Conservation (phyloP, 2,797 vertebrate genomes). For the Chiroxiphia lanceolata region DNA sequence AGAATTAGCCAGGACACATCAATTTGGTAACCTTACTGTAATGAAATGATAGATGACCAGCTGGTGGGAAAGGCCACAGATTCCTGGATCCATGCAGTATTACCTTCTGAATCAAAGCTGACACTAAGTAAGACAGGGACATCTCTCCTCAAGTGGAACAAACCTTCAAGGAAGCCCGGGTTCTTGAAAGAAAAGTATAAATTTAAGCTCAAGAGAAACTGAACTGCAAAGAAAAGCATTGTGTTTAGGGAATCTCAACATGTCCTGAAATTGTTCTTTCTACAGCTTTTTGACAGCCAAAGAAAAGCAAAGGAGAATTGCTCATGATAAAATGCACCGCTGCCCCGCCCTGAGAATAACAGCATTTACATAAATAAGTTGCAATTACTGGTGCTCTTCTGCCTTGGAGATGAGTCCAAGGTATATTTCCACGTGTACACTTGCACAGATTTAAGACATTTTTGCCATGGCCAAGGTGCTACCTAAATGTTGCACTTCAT, state of each 20-base stretch:
- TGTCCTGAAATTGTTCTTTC: not conserved
- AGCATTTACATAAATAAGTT: conserved; percentile 43
- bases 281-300: conserved; percentile 32
- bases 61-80: not conserved
- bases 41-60: conserved; percentile 62
- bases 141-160: not conserved
- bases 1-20: conserved; percentile 22
- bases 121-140: conserved; percentile 2
- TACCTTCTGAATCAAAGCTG: conserved; percentile 27
- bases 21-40: conserved; percentile 25
- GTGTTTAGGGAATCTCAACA: not conserved
- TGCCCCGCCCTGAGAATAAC: not conserved
- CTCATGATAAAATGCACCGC: not conserved
- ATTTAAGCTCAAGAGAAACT: not conserved
- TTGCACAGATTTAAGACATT: not conserved
- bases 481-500: not conserved
- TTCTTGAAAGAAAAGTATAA: not conserved
- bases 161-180: not conserved
- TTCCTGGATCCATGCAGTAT: not conserved
- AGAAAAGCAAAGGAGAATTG: conserved; percentile 23
- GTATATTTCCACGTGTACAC: not conserved
- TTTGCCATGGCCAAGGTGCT: not conserved
- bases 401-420: not conserved
- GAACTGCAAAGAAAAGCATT: not conserved
- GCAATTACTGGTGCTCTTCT: conserved; percentile 22